Evolutionary conservation across 2,888 invertebrate genomes (phyloP).

Genomic region (Scaptodrosophila latifasciaeformis): DNA sequence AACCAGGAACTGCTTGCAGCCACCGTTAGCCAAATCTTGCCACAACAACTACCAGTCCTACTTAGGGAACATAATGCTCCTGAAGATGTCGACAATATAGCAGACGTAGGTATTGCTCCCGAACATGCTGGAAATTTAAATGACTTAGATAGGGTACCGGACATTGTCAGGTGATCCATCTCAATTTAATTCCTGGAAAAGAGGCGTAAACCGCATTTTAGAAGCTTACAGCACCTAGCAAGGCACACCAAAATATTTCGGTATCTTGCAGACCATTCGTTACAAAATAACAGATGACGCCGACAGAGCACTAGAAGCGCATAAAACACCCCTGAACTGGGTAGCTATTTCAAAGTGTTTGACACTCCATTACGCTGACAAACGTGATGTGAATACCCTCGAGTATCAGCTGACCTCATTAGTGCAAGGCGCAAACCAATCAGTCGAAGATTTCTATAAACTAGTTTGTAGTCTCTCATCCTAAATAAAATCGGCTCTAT

Average conservation of each 20-base stretch:
- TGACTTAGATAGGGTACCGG: too few relatives aligned
- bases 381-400: neutral
- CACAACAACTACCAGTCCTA: neutral
- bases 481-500: neutral
- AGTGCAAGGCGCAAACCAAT: too few relatives aligned
- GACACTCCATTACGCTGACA: neutral
- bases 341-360: too few relatives aligned
- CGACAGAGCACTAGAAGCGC: too few relatives aligned
- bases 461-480: neutral
- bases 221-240: neutral
- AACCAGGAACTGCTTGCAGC: neutral
- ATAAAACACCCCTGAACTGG: too few relatives aligned
- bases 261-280: neutral
- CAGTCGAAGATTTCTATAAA: neutral
- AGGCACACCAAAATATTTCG: too few relatives aligned
- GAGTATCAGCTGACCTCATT: neutral
- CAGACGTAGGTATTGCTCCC: neutral
- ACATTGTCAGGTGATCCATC: neutral
- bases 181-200: neutral
- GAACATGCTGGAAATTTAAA: too few relatives aligned
- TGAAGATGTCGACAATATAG: neutral
- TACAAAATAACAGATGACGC: too few relatives aligned
- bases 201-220: too few relatives aligned
- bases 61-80: neutral
- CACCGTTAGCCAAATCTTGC: neutral